Base-by-base conservation (phyloP, 1,140 invertebrate species). In the Zaprionus davidi region DNA sequence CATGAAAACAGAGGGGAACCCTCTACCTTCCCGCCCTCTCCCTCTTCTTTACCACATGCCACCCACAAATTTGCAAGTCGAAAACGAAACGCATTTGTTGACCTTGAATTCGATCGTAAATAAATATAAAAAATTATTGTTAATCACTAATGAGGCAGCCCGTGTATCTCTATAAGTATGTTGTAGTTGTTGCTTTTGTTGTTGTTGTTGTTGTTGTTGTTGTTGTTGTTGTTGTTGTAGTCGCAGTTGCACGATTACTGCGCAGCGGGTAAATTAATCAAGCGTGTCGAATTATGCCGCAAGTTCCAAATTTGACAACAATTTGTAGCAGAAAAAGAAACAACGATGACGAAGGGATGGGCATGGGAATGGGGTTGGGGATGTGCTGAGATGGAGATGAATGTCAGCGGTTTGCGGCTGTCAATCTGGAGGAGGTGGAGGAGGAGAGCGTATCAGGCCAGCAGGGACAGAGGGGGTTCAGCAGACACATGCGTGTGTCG, bases 251-350 rank as follows among this genome's bases (percentile, higher is more conserved):
- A 74, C 80, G 57, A 85, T 86, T 82, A 85, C 79, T 90, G 78
- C 82, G 85, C 86, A 85, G 86, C 82, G 72, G 67, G 76, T 69
- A 80, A 90, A 90, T 90, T 90, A 85, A 90, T 90, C 86, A 90
- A 90, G 86, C 85, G 73, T 90, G 65, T 51, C 69, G 71, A 58
- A 71, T 75, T 63, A 64, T 74, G 71, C 58, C 72, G 26, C 72
- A 75, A 75, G 67, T 41, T 44, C 71, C 81, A 75, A 85, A 90
- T 78, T 78, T 78, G 71, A 86, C 69, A 79, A 73, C 58, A 73
- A 78, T 78, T 78, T 78, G 72, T 78, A 74, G 71, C 44, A 58
- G 74, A 55, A 77, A 36, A 66, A 55, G 20, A 34, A 26, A n/a
- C 46, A 20, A 49, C 22, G 22, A 53, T 7, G n/a, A 46, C 34